phyloP scores from a whole-genome alignment of 2,797 vertebrate species.

The Enteromius unitaeniatus region DNA sequence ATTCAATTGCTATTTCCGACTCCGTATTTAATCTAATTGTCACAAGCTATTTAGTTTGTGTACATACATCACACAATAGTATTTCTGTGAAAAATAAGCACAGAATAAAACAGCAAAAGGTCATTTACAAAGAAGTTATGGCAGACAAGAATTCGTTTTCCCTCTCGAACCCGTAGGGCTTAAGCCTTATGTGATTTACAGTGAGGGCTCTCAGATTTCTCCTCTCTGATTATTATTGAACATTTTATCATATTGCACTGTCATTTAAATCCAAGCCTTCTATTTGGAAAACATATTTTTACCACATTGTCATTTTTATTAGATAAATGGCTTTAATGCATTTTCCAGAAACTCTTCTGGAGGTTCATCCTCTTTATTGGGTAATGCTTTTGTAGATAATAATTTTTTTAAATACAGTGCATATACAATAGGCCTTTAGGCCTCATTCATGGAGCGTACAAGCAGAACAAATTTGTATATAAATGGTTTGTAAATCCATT shows the following conservation, averaged over 20 bases:
- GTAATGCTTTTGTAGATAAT: not conserved
- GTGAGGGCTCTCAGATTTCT: slow-evolving; percentile 19
- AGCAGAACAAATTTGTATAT: slow-evolving; percentile 22
- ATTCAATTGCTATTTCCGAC: slow-evolving; percentile 14
- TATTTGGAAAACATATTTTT: not conserved
- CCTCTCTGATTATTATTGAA: slow-evolving; percentile 30
- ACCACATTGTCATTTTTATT: slow-evolving; percentile 43
- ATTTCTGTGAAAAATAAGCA: slow-evolving; percentile 3
- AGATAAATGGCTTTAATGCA: slow-evolving; percentile 17
- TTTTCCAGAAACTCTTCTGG: slow-evolving; percentile 22
- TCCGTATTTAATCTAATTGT: slow-evolving; percentile 26
- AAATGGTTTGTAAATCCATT: slow-evolving; percentile 17
- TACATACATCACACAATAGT: not conserved
- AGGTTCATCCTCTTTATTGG: not conserved
- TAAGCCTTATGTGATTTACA: slow-evolving; percentile 25
- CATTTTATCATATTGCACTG: slow-evolving; percentile 29
- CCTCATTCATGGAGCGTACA: slow-evolving; percentile 9
- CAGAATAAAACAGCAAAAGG: slow-evolving; percentile 27
- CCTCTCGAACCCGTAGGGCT: not conserved
- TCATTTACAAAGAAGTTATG: slow-evolving; percentile 20
- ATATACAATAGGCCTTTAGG: not conserved
- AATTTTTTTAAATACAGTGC: not conserved
- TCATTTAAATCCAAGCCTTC: slow-evolving; percentile 43
- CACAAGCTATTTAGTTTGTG: slow-evolving; percentile 18
- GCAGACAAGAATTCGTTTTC: not conserved